These are phyloP conservation scores for Coilia nasus DNA, from an alignment of 2,797 vertebrate genomes.

Conservation along the genomic window DNA sequence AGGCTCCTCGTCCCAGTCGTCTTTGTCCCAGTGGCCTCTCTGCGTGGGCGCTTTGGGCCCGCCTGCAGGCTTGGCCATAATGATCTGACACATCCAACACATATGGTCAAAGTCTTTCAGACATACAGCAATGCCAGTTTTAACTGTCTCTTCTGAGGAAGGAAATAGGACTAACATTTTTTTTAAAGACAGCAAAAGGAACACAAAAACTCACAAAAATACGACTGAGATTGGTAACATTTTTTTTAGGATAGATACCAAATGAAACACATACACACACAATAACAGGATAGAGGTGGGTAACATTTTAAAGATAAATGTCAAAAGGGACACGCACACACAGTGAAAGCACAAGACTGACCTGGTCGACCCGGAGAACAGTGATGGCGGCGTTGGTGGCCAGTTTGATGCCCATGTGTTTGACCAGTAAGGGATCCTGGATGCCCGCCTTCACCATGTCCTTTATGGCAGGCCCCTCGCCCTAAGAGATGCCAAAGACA, in stretches of 20 bases:
- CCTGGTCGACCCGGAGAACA: constrained; percentile 95
- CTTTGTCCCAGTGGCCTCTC: constrained; percentile 93
- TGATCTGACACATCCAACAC: constrained; percentile 77
- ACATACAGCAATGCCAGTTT: constrained; percentile 11
- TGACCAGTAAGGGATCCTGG: constrained; percentile 91
- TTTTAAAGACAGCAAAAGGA: too few relatives aligned
- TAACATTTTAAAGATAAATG: not conserved
- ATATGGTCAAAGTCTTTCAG: constrained; percentile 14
- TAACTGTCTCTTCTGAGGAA: not conserved
- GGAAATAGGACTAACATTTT: not conserved
- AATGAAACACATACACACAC: not conserved
- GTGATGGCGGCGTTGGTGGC: constrained; percentile 95
- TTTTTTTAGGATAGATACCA: too few relatives aligned
- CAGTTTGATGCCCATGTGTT: constrained; percentile 93
- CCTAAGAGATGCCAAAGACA: constrained; percentile 69
- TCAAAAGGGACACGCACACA: not conserved
- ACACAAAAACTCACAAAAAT: not conserved
- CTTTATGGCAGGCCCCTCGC: constrained; percentile 85
- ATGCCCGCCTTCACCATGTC: constrained; percentile 91
- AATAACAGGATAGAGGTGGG: not conserved
- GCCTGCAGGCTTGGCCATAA: constrained; percentile 94
- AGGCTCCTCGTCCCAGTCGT: constrained; percentile 85
- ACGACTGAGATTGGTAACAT: not conserved
- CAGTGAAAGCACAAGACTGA: constrained; percentile 60
- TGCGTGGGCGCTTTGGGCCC: constrained; percentile 88